Conservation (phyloP, 2,113 vertebrate genomes). For the Charadrius vociferus region DNA sequence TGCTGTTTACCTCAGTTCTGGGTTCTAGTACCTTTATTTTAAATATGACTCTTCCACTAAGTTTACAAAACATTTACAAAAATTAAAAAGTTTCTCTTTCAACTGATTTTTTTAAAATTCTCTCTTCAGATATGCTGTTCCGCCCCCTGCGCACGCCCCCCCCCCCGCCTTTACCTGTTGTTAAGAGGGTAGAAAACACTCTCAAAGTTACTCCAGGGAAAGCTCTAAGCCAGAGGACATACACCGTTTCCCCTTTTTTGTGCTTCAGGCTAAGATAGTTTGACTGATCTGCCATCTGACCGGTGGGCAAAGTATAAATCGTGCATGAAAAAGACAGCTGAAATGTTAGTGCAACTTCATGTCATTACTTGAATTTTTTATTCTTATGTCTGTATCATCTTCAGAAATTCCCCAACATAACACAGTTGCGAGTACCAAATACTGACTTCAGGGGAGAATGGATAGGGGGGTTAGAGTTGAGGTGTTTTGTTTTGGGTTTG, state of each 20-base stretch:
- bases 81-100: not conserved
- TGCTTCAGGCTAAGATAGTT: conserved; percentile 53
- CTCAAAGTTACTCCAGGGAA: conserved; percentile 19
- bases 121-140: not conserved
- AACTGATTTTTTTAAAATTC: not conserved
- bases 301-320: conserved; percentile 52
- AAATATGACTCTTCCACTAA: not conserved
- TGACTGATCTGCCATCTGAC: conserved; percentile 53
- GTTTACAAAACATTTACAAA: not conserved
- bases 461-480: not conserved
- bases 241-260: conserved; percentile 44
- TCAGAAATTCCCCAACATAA: not conserved
- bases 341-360: conserved; percentile 52
- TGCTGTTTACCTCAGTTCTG: not conserved
- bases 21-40: not conserved
- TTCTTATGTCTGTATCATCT: not conserved
- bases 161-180: not conserved
- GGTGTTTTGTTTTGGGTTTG: not conserved
- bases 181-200: not conserved
- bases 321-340: conserved; percentile 59
- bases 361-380: conserved; percentile 46
- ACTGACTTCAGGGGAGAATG: not conserved
- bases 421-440: not conserved
- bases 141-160: too few species aligned
- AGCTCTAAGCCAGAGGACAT: conserved; percentile 5